Percentiles rank a stretch among this genome's conserved stretches.
Evolutionary conservation across 2,888 invertebrate species (phyloP).

Genomic region (Xestia rhomboidea): DNA sequence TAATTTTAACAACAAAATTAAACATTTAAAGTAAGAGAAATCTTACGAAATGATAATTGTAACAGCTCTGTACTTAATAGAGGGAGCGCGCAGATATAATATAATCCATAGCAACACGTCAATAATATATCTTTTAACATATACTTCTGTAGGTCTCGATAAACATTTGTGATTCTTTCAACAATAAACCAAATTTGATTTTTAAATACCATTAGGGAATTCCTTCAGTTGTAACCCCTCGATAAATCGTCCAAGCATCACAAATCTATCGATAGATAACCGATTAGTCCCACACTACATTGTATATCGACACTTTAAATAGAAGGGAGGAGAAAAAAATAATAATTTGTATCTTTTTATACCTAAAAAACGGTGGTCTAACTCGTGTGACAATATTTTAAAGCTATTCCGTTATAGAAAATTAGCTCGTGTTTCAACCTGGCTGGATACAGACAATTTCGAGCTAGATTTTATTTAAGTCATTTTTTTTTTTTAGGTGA

Average conservation of each 20-base stretch:
- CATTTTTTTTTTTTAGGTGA: slow-evolving; percentile 1
- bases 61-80: slow-evolving; percentile 23
- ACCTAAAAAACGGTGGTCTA: slow-evolving; percentile 88
- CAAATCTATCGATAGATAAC: slow-evolving; percentile 67
- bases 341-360: slow-evolving; percentile 72
- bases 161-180: slow-evolving; percentile 62
- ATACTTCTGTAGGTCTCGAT: slow-evolving; percentile 65
- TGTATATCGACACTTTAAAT: slow-evolving; percentile 76
- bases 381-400: slow-evolving; percentile 87
- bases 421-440: slow-evolving; percentile 55
- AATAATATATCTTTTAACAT: slow-evolving; percentile 71
- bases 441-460: slow-evolving; percentile 54
- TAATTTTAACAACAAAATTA: slow-evolving; percentile 30
- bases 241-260: slow-evolving; percentile 51
- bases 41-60: slow-evolving; percentile 4
- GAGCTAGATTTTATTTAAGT: slow-evolving; percentile 10
- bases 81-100: slow-evolving; percentile 64
- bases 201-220: neutral
- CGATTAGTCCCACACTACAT: slow-evolving; percentile 82
- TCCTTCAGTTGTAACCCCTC: neutral
- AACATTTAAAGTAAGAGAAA: slow-evolving; percentile 7
- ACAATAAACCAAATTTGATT: slow-evolving; percentile 20
- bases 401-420: slow-evolving; percentile 84
- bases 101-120: slow-evolving; percentile 77
- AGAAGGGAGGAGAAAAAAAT: slow-evolving; percentile 72